phyloP scores from a whole-genome alignment of 2,113 vertebrate species.

The Corydoras sp. region DNA sequence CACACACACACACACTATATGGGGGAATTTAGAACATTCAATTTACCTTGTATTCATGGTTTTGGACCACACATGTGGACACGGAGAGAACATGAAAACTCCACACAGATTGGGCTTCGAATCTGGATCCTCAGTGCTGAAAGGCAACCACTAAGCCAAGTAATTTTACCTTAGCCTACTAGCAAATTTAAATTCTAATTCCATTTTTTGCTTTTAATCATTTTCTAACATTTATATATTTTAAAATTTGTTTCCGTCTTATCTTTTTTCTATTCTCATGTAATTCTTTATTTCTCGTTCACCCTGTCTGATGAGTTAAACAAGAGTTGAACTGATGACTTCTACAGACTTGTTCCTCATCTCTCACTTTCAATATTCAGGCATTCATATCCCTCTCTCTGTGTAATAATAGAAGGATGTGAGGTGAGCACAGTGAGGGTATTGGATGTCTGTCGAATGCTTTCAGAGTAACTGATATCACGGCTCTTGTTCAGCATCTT shows the following conservation, averaged over 20 bases:
- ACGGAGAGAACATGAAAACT: too few species aligned
- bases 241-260: background rate
- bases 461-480: constrained; percentile 27
- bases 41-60: too few species aligned
- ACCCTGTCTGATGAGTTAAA: background rate
- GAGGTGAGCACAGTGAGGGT: constrained; percentile 9
- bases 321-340: background rate
- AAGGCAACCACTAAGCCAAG: too few species aligned
- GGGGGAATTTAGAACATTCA: too few species aligned
- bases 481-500: constrained; percentile 13
- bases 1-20: too few species aligned
- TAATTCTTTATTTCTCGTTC: background rate
- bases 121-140: too few species aligned
- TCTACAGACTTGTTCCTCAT: background rate
- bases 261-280: background rate
- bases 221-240: too few species aligned
- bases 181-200: too few species aligned
- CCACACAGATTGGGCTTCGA: too few species aligned
- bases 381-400: background rate
- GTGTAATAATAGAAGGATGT: constrained; percentile 2
- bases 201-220: too few species aligned
- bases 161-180: too few species aligned
- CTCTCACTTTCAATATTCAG: background rate
- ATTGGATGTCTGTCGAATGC: constrained; percentile 26
- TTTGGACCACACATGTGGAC: too few species aligned